Conservation (phyloP, 2,113 vertebrate genomes). For the Hypocryptadius cinnamomeus region DNA sequence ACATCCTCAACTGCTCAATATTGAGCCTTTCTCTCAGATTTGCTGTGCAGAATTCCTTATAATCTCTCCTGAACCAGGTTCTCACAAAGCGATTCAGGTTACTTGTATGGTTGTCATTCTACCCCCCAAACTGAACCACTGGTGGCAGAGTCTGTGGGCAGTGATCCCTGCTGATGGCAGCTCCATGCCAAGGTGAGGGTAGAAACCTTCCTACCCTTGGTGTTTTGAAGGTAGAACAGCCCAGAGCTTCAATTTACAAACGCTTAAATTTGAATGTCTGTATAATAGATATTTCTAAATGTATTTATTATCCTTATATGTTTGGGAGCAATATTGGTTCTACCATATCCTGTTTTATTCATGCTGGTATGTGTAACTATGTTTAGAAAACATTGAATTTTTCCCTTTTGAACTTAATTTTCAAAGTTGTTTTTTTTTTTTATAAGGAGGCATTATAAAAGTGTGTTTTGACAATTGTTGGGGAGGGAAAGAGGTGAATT, state of each 20-base stretch:
- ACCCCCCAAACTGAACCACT: background rate
- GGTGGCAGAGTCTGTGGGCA: background rate
- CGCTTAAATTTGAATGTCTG: background rate
- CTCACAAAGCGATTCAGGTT: background rate
- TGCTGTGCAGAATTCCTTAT: background rate
- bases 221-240: background rate
- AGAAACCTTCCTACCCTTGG: background rate
- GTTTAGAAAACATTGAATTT: background rate
- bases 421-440: background rate
- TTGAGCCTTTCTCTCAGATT: background rate
- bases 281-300: background rate
- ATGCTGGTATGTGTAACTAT: background rate
- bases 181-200: background rate
- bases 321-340: background rate
- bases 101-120: background rate
- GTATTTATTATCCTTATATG: background rate
- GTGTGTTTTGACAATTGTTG: background rate
- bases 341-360: background rate
- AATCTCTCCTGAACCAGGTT: background rate
- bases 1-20: background rate
- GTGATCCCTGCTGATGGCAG: background rate
- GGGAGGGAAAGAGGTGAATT: background rate
- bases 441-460: background rate
- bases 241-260: background rate
- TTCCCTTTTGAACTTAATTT: background rate